Evolutionary conservation across 2,113 vertebrate species (phyloP), one percentile per base, ranked within the genome.

Genomic region (Erpornis zantholeuca): DNA sequence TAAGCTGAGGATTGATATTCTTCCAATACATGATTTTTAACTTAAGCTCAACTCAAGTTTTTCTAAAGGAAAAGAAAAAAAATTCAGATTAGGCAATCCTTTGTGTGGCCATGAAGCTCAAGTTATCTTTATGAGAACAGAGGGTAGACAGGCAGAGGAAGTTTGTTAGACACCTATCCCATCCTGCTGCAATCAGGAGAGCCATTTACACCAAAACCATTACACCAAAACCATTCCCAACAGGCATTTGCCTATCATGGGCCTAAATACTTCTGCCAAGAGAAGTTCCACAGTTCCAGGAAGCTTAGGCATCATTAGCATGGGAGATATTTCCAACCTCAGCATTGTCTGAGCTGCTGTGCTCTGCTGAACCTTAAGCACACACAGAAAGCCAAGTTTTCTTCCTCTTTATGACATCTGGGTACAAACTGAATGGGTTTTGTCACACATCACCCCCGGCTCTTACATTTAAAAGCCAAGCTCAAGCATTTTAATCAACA

Each of bases 381-480:
- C 33, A 35, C 5, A 5, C 15, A 44, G 16, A 44, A 53, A 33
- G 6, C 5, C 24, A 19, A 0, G 6, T 78, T 82, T 90, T 38
- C 69, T 21, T 66, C 25, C 42, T 63, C 57, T 76, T 33, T 25
- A 29, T 68, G 53, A 76, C 76, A 75, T 38, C 31, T 3, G 1
- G 42, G 15, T 12, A 53, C 52, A 40, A 68, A 53, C 16, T 1
- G 2, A 56, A 57, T 1, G 2, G 19, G 1, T 82, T 52, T 52
- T 52, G 50, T 16, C 44, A 10, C 4, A 10, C 1, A 0, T 28
- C 78, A 61, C n/a, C 24, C 35, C 21, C 2, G 0, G 23, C 10
- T 87, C 60, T 38, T 24, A 50, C 17, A 44, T 28, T 61, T 21
- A 23, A 47, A 60, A 64, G 64, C 27, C 50, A 4, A 81, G 44